Evolutionary conservation across 2,888 invertebrate genomes (phyloP), one percentile per base, ranked within the genome.

Genomic region (Escarpia spicata): DNA sequence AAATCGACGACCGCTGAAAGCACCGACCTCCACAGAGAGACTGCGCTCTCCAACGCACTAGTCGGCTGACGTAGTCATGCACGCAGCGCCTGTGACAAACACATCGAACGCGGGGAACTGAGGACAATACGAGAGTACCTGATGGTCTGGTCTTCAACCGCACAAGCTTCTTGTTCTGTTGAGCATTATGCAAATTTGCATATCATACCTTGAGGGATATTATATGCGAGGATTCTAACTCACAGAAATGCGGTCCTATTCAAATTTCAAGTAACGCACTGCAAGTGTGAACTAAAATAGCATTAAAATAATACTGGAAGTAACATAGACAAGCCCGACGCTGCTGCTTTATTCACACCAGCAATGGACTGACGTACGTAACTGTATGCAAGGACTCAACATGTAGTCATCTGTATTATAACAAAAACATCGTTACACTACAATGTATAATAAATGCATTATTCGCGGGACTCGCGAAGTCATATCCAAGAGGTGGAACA

Each of bases 1-100:
- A 93, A 43, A 92, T 94, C 19, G 92, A 92, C 26, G 93, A 93
- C 31, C 43, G 90, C 31, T 92, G 92, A 91, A 91, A 37, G 9
- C 31, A 90, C 6, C 43, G 6, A 26, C n/a, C 75, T 2, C 19
- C 75, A 75, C 75, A 6, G 75, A 75, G 19, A 2, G 75, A 75
- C 26, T 6, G 75, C 1, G 19, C 19, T 75, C 0, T 26, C 75
- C 75, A n/a, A 26, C 19, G 75, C 75, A 26, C 19, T 26, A 2
- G 75, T 75, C n/a, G 19, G 26, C 6, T n/a, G 6, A 26, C 75
- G 75, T 26, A n/a, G 52, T 52, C 75, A n/a, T 4, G 75, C 19
- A 3, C 19, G 75, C 75, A n/a, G 75, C 19, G 75, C 19, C n/a
- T 6, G n/a, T 26, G 75, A 26, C 6, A 75, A 75, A 75, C 75